Base-by-base conservation (phyloP, 2,797 vertebrate species). In the Bovichtus variegatus region DNA sequence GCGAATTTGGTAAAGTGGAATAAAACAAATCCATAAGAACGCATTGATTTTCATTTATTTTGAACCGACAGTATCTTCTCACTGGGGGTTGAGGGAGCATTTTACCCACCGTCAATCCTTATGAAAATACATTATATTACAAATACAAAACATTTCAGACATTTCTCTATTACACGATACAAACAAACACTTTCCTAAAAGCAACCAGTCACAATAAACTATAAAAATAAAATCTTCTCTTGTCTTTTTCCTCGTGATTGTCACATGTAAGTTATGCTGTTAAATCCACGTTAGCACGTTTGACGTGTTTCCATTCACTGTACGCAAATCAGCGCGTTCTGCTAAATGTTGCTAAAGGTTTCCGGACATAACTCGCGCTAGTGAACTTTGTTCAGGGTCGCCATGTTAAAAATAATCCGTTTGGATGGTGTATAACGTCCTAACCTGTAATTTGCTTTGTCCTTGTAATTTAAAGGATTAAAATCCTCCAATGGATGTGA, bases 361-460 rank as follows among this genome's bases (percentile, higher is more conserved):
- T 57, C 13, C 50, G 4, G 23, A 21, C 38, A 23, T 57, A 41
- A 40, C 57, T 41, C 13, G 55, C n/a, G 11, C 12, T 23, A 50
- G 49, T 50, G 49, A 25, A 50, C 23, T 67, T 44, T 44, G 13
- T 34, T 59, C 43, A 60, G 5, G 6, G 21, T 54, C 55, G 13
- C 34, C 40, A 64, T 47, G n/a, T 55, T 53, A 41, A 70, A 27
- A 66, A 57, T 61, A 53, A 44, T 71, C 18, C 34, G 41, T 53
- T 50, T 44, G 27, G 8, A 38, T n/a, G 15, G 18, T 70, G n/a
- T 25, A 34, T 49, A 51, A 58, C 46, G 59, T 49, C n/a, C 27
- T 38, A 19, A 16, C 4, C 4, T 4, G 18, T 38, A 25, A 38
- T 9, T 29, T 40, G 21, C 18, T 63, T 61, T 49, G 29, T 49